Conservation (phyloP, 64 coral and sea anemone species). For the Dendrophyllia cribrosa region DNA sequence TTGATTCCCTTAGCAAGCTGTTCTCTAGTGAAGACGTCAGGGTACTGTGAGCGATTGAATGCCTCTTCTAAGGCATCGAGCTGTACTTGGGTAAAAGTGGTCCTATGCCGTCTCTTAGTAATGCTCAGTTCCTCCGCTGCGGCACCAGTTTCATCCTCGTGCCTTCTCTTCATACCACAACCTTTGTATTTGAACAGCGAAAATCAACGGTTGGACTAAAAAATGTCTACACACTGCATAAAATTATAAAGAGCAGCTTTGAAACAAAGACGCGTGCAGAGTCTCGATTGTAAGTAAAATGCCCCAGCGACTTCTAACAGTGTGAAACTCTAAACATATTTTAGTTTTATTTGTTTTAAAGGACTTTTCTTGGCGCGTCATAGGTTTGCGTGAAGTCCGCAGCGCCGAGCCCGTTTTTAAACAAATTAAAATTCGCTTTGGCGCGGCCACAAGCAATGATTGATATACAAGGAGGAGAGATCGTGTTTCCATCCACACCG, state of each 20-base stretch:
- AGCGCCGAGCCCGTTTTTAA: not conserved
- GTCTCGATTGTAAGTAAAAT: not conserved
- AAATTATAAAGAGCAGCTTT: not conserved
- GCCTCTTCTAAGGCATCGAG: constrained; percentile 86
- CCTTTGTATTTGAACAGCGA: constrained; percentile 34
- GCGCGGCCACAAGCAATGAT: constrained; percentile 10
- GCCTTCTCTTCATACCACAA: constrained; percentile 67
- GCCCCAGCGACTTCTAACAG: not conserved
- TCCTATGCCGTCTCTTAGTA: constrained; percentile 83
- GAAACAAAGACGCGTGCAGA: constrained; percentile 28
- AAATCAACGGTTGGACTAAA: not conserved
- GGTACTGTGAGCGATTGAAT: constrained; percentile 84
- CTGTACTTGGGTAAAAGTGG: constrained; percentile 88
- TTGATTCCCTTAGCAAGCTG: constrained; percentile 82
- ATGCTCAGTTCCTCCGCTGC: constrained; percentile 61
- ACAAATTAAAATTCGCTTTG: constrained; percentile 11
- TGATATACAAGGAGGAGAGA: not conserved
- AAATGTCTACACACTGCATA: not conserved
- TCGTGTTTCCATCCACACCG: not conserved
- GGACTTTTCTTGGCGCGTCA: not conserved
- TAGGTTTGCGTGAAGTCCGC: not conserved
- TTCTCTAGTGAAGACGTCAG: constrained; percentile 86
- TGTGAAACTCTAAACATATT: constrained; percentile 8
- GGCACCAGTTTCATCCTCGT: constrained; percentile 41
- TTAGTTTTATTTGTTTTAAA: constrained; percentile 42